phyloP scores from a whole-genome alignment of 1,140 invertebrate genomes.

The Zaprionus lachaisei region DNA sequence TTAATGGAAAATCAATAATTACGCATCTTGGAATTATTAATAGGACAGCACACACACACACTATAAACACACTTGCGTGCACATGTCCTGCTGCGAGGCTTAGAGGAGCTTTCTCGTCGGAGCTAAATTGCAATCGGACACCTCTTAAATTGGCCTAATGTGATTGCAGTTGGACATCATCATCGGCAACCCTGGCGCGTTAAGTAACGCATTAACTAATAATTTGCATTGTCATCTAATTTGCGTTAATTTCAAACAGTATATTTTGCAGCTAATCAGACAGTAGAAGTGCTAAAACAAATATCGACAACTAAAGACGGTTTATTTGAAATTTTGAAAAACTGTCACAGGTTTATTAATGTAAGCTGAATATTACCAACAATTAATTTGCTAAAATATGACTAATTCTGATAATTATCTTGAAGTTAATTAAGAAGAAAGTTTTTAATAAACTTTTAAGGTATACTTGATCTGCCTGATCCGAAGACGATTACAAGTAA shows the following conservation, averaged over 20 bases:
- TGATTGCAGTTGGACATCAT: background rate
- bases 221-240: background rate
- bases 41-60: conserved; percentile 44
- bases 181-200: background rate
- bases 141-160: background rate
- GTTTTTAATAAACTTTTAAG: too few species aligned
- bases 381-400: too few species aligned
- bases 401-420: too few species aligned
- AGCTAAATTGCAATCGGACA: conserved; percentile 1
- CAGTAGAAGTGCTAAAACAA: background rate
- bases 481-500: too few species aligned
- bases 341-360: too few species aligned
- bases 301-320: too few species aligned
- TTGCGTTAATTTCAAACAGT: background rate
- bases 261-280: background rate
- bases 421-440: too few species aligned
- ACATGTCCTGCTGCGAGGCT: background rate
- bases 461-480: too few species aligned
- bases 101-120: background rate
- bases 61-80: background rate
- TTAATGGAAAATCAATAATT: conserved; percentile 83
- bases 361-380: too few species aligned
- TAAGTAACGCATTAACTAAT: background rate
- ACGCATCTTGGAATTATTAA: conserved; percentile 83
- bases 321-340: too few species aligned